A percentile compares a stretch with the other conserved stretches of the same genome.
phyloP scores from a whole-genome alignment of 2,113 vertebrate species.

The Physeter macrocephalus region DNA sequence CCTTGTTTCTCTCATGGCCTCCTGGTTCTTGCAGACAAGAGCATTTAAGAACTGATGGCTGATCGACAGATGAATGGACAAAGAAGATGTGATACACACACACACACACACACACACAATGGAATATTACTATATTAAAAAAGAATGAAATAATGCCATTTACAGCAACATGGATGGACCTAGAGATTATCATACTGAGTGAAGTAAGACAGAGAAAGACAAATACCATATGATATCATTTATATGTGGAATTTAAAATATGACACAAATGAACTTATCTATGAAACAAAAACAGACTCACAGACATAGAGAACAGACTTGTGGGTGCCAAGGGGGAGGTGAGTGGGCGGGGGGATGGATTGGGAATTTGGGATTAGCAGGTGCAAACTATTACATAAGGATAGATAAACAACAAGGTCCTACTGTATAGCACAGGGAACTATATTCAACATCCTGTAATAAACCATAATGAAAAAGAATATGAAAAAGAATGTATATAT shows the following conservation, averaged over 20 bases:
- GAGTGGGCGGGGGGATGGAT: neutral
- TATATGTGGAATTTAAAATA: neutral
- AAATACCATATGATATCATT: neutral
- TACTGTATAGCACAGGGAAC: neutral
- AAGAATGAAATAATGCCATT: neutral
- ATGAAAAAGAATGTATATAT: no score
- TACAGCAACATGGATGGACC: neutral
- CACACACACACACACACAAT: no score
- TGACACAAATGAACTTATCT: neutral
- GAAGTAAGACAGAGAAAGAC: neutral
- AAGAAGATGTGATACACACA: neutral
- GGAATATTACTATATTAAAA: neutral
- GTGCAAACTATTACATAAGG: neutral
- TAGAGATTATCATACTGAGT: neutral
- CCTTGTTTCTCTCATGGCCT: neutral
- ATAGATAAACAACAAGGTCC: neutral
- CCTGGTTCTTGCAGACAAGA: neutral
- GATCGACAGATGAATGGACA: neutral
- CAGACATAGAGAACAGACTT: neutral
- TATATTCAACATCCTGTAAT: neutral
- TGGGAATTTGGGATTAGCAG: neutral
- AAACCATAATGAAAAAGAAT: neutral
- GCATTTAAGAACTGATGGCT: neutral
- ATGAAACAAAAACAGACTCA: neutral
- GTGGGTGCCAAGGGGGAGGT: neutral